Percentiles rank a stretch among this genome's conserved stretches.
Conservation (phyloP, 2,113 vertebrate genomes). For the Chelonoidis abingdonii region DNA sequence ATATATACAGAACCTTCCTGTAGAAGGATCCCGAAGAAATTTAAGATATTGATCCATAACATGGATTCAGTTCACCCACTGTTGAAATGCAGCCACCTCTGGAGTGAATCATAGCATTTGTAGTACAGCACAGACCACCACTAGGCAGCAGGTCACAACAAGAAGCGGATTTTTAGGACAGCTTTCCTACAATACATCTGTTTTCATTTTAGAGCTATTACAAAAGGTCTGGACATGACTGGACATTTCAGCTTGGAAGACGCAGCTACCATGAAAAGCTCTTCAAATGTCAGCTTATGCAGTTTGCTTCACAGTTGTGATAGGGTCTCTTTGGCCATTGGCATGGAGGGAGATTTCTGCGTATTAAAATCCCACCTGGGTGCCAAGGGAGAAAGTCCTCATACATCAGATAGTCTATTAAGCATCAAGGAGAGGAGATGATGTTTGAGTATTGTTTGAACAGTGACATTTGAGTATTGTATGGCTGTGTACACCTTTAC, state of each 20-base stretch:
- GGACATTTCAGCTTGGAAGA: neutral
- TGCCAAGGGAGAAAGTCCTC: neutral
- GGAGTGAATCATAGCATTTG: neutral
- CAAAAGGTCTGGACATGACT: accelerated
- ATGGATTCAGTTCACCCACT: accelerated
- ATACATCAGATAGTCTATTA: accelerated
- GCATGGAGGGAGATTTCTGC: neutral
- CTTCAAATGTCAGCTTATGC: neutral
- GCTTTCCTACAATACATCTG: accelerated
- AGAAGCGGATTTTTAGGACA: neutral
- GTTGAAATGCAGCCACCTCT: accelerated
- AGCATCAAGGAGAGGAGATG: neutral
- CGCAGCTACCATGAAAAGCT: neutral
- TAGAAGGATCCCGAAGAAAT: neutral
- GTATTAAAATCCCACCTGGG: neutral
- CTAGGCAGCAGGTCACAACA: neutral
- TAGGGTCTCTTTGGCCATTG: neutral
- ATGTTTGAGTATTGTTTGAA: accelerated
- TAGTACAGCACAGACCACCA: too few species aligned
- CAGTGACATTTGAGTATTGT: neutral
- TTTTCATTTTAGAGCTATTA: neutral
- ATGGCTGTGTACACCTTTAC: neutral
- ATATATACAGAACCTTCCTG: neutral
- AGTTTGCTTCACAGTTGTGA: neutral
- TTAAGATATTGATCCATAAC: neutral